phyloP scores from a whole-genome alignment of 2,113 vertebrate species.

The Phrynocephalus versicolor region DNA sequence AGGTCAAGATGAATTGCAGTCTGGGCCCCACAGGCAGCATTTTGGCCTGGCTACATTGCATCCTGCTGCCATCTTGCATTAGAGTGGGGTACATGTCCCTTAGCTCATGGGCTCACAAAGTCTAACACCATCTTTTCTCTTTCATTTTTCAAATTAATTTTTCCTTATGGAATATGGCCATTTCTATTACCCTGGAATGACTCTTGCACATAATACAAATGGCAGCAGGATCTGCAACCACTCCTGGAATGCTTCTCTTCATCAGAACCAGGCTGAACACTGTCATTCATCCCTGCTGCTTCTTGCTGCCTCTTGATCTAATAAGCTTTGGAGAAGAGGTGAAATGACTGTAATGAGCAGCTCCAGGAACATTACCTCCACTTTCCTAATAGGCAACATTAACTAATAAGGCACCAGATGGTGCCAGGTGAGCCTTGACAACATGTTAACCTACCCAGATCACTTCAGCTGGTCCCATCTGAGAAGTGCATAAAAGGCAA shows the following conservation, averaged over 20 bases:
- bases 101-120: no score
- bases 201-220: not conserved
- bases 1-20: no score
- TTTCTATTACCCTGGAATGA: not conserved
- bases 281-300: not conserved
- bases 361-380: not conserved
- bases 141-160: no score
- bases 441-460: no score
- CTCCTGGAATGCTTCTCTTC: not conserved
- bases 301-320: not conserved
- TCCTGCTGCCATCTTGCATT: no score
- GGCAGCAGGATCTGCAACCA: not conserved
- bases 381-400: no score
- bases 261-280: not conserved
- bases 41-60: no score
- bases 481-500: not conserved
- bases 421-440: no score
- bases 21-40: no score
- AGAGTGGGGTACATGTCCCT: no score
- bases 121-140: no score
- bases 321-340: not conserved
- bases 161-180: not conserved
- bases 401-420: no score
- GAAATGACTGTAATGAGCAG: not conserved
- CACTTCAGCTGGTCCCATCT: not conserved